These are phyloP conservation scores for Resseliella maxima DNA, from an alignment of 2,888 invertebrate species.

Conservation along the genomic window DNA sequence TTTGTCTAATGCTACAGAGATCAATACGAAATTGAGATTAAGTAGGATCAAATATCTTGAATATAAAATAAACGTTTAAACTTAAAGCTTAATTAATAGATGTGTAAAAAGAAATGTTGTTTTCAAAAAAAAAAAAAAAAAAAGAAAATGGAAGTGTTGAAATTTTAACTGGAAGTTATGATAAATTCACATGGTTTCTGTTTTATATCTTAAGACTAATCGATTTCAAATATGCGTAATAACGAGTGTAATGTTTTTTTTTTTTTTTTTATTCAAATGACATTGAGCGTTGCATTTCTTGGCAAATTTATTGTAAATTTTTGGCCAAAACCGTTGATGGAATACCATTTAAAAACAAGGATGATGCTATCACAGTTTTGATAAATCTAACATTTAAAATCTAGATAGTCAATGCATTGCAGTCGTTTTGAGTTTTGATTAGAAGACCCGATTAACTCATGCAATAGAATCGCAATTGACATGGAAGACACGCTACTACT, in stretches of 20 bases:
- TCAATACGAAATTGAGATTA: slow-evolving; percentile 1
- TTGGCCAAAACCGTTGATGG: not conserved
- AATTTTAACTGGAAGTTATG: not conserved
- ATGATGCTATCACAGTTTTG: slow-evolving; percentile 31
- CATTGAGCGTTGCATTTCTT: not conserved
- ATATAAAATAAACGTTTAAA: not conserved
- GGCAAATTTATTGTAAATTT: not conserved
- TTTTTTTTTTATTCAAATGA: slow-evolving; percentile 22
- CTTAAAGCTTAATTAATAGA: not conserved
- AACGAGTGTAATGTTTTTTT: slow-evolving; percentile 6
- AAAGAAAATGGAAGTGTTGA: not conserved
- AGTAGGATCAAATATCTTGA: not conserved
- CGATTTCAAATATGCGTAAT: not conserved
- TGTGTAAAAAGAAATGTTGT: not conserved
- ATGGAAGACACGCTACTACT: slow-evolving; percentile 18
- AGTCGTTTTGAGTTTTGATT: not conserved
- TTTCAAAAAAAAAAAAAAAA: not conserved
- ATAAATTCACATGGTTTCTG: slow-evolving; percentile 21
- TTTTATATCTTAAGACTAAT: not conserved
- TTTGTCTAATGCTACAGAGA: slow-evolving; percentile 26
- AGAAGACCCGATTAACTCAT: not conserved
- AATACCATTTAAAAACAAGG: not conserved
- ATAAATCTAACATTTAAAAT: not conserved
- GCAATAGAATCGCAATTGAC: slow-evolving; percentile 47
- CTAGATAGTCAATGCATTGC: slow-evolving; percentile 28